A percentile compares a stretch with the other conserved stretches of the same genome.
These are phyloP conservation scores for Nannobrachium achirus DNA, from an alignment of 2,113 vertebrate genomes.

Conservation along the genomic window DNA sequence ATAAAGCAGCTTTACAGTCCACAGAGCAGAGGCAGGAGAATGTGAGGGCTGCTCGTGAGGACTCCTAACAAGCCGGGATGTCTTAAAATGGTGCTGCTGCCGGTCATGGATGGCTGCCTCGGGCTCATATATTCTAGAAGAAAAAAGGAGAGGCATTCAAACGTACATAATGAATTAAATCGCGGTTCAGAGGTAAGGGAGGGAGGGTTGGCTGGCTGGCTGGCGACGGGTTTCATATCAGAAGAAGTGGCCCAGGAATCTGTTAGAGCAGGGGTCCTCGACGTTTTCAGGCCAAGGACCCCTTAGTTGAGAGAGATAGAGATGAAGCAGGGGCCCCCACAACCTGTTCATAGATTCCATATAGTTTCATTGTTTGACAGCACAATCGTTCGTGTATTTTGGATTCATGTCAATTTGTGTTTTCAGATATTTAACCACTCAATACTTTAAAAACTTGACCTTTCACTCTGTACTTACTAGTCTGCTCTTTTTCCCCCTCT, in stretches of 20 bases:
- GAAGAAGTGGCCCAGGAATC: slow-evolving; percentile 51
- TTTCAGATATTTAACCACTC: too few relatives aligned
- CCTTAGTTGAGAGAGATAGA: too few relatives aligned
- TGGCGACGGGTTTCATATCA: slow-evolving; percentile 50
- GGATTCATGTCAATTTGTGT: too few relatives aligned
- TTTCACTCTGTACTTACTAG: too few relatives aligned
- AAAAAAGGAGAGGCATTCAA: slow-evolving; percentile 64
- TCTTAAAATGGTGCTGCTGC: slow-evolving; percentile 64
- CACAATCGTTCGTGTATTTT: too few relatives aligned
- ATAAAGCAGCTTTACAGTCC: slow-evolving; percentile 75
- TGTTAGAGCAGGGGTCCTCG: too few relatives aligned
- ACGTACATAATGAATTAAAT: slow-evolving; percentile 74
- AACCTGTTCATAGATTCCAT: too few relatives aligned
- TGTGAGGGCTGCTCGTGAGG: slow-evolving; percentile 73
- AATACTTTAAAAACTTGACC: too few relatives aligned
- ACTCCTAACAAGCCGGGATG: slow-evolving; percentile 75
- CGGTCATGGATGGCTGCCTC: slow-evolving; percentile 69
- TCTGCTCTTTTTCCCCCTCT: too few relatives aligned
- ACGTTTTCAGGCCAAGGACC: too few relatives aligned
- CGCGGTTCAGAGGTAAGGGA: slow-evolving; percentile 42
- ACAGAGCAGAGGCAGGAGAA: slow-evolving; percentile 65
- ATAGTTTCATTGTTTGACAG: too few relatives aligned
- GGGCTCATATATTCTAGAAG: slow-evolving; percentile 59
- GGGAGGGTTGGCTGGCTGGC: slow-evolving; percentile 22
- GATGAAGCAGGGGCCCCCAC: too few relatives aligned